Evolutionary conservation across 2,797 vertebrate species (phyloP).

Genomic region (Amblyraja radiata): DNA sequence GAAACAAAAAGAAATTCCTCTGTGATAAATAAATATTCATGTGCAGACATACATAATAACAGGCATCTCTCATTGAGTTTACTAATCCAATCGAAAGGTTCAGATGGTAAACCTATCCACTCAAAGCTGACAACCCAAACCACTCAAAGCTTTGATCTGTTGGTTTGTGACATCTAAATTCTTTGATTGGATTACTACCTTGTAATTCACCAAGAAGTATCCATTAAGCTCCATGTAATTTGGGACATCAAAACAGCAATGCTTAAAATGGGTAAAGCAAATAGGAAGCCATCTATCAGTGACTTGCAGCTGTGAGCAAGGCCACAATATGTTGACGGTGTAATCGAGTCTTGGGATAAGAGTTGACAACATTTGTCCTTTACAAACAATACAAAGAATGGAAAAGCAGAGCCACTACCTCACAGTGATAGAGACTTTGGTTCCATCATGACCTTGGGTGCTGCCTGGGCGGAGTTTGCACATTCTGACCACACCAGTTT

Average conservation of each 20-base stretch:
- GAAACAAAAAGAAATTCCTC: background rate
- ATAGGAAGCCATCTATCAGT: background rate
- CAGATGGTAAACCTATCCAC: background rate
- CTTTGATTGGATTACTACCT: conserved; percentile 28
- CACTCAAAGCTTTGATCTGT: conserved; percentile 23
- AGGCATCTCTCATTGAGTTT: background rate
- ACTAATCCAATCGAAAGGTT: conserved; percentile 15
- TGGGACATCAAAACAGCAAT: background rate
- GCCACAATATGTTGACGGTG: background rate
- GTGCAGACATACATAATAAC: background rate
- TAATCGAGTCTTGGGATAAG: background rate
- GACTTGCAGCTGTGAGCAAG: background rate
- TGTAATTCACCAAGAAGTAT: conserved; percentile 32
- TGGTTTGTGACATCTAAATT: conserved; percentile 4
- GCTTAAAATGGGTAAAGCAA: background rate
- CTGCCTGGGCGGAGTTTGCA: no score
- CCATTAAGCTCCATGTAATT: conserved; percentile 25
- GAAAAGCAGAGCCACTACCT: no score
- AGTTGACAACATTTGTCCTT: background rate
- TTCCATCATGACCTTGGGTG: no score
- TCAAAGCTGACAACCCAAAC: conserved; percentile 11
- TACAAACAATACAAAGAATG: background rate
- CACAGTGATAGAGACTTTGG: no score
- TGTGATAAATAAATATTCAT: background rate
- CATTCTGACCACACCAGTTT: no score